A percentile compares a stretch with the other conserved stretches of the same genome.
phyloP scores from a whole-genome alignment of 2,797 vertebrate genomes.

The Myotis findleyi region DNA sequence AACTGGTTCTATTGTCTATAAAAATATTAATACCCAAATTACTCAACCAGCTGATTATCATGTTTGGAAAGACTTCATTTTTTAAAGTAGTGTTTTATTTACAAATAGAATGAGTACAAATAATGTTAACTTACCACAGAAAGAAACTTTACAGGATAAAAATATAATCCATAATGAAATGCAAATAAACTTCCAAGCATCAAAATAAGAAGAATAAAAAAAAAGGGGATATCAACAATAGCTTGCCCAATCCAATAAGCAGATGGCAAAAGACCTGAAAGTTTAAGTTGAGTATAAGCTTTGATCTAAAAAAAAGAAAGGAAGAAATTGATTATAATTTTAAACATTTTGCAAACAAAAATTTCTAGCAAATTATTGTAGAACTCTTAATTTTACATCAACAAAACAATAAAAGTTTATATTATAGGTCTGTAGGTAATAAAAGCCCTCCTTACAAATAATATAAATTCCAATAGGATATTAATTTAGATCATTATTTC shows the following conservation, averaged over 20 bases:
- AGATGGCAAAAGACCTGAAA: constrained; percentile 95
- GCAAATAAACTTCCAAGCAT: constrained; percentile 89
- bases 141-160: constrained; percentile 86
- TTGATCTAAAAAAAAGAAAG: constrained; percentile 89
- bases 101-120: constrained; percentile 15
- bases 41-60: background rate
- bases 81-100: constrained; percentile 7
- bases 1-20: background rate
- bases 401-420: constrained; percentile 20
- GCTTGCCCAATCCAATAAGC: constrained; percentile 98
- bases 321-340: background rate
- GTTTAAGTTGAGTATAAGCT: constrained; percentile 94
- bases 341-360: constrained; percentile 52
- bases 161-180: constrained; percentile 88
- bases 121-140: constrained; percentile 87
- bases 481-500: constrained; percentile 8
- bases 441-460: background rate
- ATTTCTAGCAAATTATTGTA: background rate
- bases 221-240: constrained; percentile 93
- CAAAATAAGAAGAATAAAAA: constrained; percentile 87
- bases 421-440: background rate
- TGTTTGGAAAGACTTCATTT: background rate
- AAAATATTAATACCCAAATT: background rate
- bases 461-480: background rate
- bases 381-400: constrained; percentile 40